These are phyloP conservation scores for Hypotaenidia philippensis DNA, from an alignment of 2,797 vertebrate species.

Conservation along the genomic window DNA sequence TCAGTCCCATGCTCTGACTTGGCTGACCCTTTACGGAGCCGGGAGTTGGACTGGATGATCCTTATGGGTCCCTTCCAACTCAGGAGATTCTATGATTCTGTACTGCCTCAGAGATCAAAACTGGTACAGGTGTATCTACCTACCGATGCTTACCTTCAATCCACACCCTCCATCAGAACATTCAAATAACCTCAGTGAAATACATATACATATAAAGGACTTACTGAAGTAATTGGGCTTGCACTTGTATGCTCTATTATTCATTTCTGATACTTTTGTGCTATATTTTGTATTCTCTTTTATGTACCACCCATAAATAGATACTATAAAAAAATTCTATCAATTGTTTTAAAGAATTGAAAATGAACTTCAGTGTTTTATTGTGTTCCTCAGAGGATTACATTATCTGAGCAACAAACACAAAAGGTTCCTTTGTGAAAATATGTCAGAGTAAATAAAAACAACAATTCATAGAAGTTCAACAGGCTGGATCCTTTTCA, in stretches of 20 bases:
- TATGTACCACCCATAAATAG: background rate
- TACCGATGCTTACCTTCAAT: background rate
- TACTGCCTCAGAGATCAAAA: background rate
- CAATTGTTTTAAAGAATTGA: background rate
- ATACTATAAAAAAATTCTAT: background rate
- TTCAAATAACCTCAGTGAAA: background rate
- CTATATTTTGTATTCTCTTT: background rate
- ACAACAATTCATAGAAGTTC: background rate
- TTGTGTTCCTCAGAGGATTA: background rate
- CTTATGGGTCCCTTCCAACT: no score
- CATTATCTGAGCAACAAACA: background rate
- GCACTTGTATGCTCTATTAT: no score
- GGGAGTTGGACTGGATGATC: no score
- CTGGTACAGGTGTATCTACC: background rate
- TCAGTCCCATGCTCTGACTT: no score
- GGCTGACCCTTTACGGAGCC: no score
- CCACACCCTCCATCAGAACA: background rate
- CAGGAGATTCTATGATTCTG: no score
- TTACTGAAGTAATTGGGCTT: background rate
- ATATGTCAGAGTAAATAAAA: conserved; percentile 29
- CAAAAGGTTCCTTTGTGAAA: background rate
- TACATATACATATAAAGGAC: background rate
- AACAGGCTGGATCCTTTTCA: conserved; percentile 9
- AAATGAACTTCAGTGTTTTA: background rate
- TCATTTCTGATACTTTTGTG: no score